A percentile compares a stretch with the other conserved stretches of the same genome.
Evolutionary conservation across 2,888 invertebrate species (phyloP).

Genomic region (Hypolimnas misippus): DNA sequence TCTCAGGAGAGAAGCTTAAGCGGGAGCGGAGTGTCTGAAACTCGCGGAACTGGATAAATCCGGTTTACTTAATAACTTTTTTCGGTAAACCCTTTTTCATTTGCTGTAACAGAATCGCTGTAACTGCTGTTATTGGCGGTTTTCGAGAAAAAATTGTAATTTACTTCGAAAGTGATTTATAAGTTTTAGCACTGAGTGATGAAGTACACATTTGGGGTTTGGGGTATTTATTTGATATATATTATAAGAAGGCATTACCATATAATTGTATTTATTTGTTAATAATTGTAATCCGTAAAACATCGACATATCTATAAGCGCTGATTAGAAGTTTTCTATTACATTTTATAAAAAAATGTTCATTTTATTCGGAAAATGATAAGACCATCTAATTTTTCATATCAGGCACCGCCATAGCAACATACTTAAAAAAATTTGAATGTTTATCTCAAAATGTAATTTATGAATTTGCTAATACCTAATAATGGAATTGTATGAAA

Average conservation of each 20-base stretch:
- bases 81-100: slow-evolving; percentile 41
- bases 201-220: too few species aligned
- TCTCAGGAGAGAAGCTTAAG: slow-evolving; percentile 44
- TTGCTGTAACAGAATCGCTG: slow-evolving; percentile 30
- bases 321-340: too few species aligned
- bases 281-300: too few species aligned
- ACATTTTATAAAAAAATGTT: too few species aligned
- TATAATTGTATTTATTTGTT: too few species aligned
- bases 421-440: too few species aligned
- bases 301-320: too few species aligned
- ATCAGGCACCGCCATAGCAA: too few species aligned
- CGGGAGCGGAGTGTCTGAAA: slow-evolving; percentile 43
- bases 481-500: slow-evolving; percentile 6
- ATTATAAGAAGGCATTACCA: too few species aligned
- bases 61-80: slow-evolving; percentile 43
- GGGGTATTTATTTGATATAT: background rate
- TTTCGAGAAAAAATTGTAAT: slow-evolving; percentile 14
- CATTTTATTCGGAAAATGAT: too few species aligned
- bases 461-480: background rate
- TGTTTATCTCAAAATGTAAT: background rate
- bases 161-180: background rate
- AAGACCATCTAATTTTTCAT: too few species aligned
- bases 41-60: slow-evolving; percentile 44
- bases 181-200: background rate
- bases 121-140: slow-evolving; percentile 29